Evolutionary conservation across 2,113 vertebrate genomes (phyloP), one percentile per base, ranked within the genome.

Genomic region (Falco punctatus): DNA sequence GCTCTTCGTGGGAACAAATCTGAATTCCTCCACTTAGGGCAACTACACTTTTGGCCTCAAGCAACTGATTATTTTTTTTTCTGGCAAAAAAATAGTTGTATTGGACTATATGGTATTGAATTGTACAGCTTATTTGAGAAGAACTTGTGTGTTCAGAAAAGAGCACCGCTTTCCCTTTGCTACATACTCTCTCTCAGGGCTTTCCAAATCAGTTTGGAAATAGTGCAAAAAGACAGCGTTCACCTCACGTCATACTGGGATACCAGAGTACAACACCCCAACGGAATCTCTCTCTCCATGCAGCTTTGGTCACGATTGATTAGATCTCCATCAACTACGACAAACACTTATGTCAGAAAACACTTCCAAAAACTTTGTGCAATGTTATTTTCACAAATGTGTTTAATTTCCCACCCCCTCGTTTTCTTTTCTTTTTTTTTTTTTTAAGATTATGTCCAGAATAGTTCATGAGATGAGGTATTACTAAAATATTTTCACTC

Each of bases 401-500:
- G 62, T 82, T 84, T 92, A 6, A 91, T 86, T 92, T 14, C 42
- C 14, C 42, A 38, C 42, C 42, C 42, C 42, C 42, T 42, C 42
- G 38, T 38, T 38, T 94, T 9, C 1, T 2, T 11, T 54, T 35
- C 44, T 40, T 8, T 55, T 96, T 75, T 4, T 51, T 81, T 57
- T 82, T 48, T 48, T 32, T 13, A 96, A 81, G 6, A 51, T 55
- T 65, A 55, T 33, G 26, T 71, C 32, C 18, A n/a, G 27, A 90
- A 72, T 20, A 88, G 38, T 26, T 78, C 7, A 38, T n/a, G 54
- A 55, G n/a, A 58, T 32, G 27, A 82, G 26, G 26, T 77, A 48
- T 93, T 93, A 85, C 70, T 70, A 87, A 58, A 80, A 85, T 73
- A 85, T 90, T 90, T 96, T 93, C 71, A 65, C 81, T 91, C 44